phyloP scores from a whole-genome alignment of 2,113 vertebrate genomes.

The human (Homo sapiens) region GRCh38 chr4:115579501-115580000 shows the following conservation, averaged over 20 bases:
- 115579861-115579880: not conserved
- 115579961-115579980: not conserved
- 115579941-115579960: not conserved
- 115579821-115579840: not conserved
- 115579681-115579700: no score
- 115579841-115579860: not conserved
- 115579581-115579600: not conserved
- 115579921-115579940: not conserved
- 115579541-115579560: not conserved
- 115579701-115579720: not conserved
- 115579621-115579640: not conserved
- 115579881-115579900: not conserved
- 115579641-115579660: not conserved
- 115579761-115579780: not conserved
- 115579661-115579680: not conserved
- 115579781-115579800: not conserved
- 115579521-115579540: not conserved
- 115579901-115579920: not conserved
- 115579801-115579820: not conserved
- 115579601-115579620: not conserved
- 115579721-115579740: not conserved
- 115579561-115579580: not conserved
- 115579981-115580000: not conserved
- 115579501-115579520: not conserved
- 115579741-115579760: not conserved